A percentile compares a stretch with the other conserved stretches of the same genome.
phyloP scores from a whole-genome alignment of 2,888 invertebrate genomes.

The Pterostichus madidus region DNA sequence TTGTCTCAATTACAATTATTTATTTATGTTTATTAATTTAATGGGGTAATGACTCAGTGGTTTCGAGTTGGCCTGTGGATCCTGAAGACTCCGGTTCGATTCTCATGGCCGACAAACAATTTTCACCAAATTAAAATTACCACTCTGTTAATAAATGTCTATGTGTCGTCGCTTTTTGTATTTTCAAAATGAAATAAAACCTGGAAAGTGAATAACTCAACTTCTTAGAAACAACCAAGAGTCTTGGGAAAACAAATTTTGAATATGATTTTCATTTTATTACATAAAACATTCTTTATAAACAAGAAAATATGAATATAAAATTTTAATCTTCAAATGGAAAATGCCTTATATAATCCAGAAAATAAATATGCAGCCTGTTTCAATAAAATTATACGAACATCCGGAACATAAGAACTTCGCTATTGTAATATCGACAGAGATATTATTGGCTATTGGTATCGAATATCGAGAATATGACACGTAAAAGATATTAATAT shows the following conservation, averaged over 20 bases:
- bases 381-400: conserved; percentile 11
- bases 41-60: no score
- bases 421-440: conserved; percentile 29
- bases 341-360: conserved; percentile 12
- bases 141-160: no score
- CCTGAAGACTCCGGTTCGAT: no score
- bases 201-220: neutral
- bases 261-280: neutral
- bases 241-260: conserved; percentile 6
- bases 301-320: conserved; percentile 26
- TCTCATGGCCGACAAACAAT: no score
- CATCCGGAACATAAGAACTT: neutral
- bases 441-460: neutral
- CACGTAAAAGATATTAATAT: conserved; percentile 35
- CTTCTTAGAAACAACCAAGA: neutral
- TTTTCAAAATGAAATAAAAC: neutral
- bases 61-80: no score
- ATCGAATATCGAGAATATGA: conserved; percentile 32
- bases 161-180: no score
- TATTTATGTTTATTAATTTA: no score
- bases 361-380: conserved; percentile 1
- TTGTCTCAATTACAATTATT: no score
- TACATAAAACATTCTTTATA: neutral
- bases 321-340: conserved; percentile 34
- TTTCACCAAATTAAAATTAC: no score